A percentile compares a stretch with the other conserved stretches of the same genome.
Conservation (phyloP, 2,113 vertebrate genomes). For the Ptyas mucosa region DNA sequence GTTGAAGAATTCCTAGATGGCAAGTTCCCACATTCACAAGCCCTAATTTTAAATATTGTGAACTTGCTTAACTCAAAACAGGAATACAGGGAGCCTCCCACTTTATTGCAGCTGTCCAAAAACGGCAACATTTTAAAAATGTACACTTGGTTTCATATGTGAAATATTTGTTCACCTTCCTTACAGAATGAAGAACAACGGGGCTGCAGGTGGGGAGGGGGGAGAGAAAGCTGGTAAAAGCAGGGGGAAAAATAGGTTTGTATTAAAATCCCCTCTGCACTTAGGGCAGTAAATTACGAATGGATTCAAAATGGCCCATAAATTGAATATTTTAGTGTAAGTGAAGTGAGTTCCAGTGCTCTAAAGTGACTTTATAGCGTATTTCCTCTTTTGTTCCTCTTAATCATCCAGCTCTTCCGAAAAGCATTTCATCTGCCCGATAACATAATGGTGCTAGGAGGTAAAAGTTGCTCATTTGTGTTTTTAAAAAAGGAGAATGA, state of each 20-base stretch:
- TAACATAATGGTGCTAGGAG: slow-evolving; percentile 9
- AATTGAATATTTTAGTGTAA: slow-evolving; percentile 54
- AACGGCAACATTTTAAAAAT: neutral
- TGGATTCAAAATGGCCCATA: slow-evolving; percentile 40
- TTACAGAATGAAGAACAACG: neutral
- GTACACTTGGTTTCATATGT: slow-evolving; percentile 16
- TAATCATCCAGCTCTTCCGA: slow-evolving; percentile 39
- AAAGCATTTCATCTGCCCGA: slow-evolving; percentile 37
- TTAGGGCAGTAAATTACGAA: slow-evolving; percentile 59
- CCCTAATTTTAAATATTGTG: neutral
- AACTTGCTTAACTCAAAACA: neutral
- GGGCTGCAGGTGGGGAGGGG: no score
- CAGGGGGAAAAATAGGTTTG: slow-evolving; percentile 43
- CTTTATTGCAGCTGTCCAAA: neutral
- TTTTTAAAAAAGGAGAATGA: neutral
- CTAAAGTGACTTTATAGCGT: slow-evolving; percentile 57
- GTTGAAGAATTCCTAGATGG: neutral
- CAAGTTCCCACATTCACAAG: neutral
- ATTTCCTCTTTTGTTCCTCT: slow-evolving; percentile 56
- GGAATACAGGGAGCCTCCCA: neutral
- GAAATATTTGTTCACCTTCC: slow-evolving; percentile 47
- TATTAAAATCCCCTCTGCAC: slow-evolving; percentile 50
- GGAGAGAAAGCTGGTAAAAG: slow-evolving; percentile 54
- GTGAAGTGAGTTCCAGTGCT: slow-evolving; percentile 40
- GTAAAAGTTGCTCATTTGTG: neutral